Base-by-base conservation (phyloP, 2,113 vertebrate genomes). In the Mionectes macconnelli region DNA sequence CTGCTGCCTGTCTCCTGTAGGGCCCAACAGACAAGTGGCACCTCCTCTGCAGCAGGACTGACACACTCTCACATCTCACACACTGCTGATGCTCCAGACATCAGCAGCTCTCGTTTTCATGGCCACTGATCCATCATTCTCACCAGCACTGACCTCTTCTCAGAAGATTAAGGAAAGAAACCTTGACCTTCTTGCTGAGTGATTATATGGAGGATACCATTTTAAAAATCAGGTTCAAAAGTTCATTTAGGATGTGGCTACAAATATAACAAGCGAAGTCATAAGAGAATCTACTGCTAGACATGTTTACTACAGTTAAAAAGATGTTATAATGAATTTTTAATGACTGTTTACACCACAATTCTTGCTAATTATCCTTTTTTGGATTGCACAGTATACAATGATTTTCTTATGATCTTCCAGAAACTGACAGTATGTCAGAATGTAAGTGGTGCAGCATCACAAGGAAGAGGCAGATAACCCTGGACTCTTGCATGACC, bases 221-320 rank as follows among this genome's bases (percentile, higher is more conserved):
- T 57, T 77, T 21, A 87, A 90, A 84, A 78, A 90, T 25, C 6
- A 19, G 83, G 96, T 95, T 97, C 94, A 94, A 90, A 83, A 97
- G 94, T 97, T 97, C 93, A 89, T 37, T 95, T 84, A 16, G 64
- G 49, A 79, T 66, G 66, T 57, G 69, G 88, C 68, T 94, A 78
- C 68, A 95, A 96, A 94, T 44, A 47, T 33, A 94, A 94, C 63
- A 73, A 96, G 52, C 0, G 1, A 90, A 92, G 69, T 95, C 92
- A 44, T 93, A 76, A 84, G 93, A 95, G 92, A 86, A 81, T 94
- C 76, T 63, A 91, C 88, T 92, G 91, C 88, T 79, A 95, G 96
- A 96, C 95, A 31, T 96, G 93, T 97, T 96, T 97, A 96, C 94
- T 97, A 90, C 94, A 96, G 88, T 96, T 97, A 89, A 96, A 90